Evolutionary conservation across 2,113 vertebrate genomes (phyloP).

Genomic region (Vidua macroura): DNA sequence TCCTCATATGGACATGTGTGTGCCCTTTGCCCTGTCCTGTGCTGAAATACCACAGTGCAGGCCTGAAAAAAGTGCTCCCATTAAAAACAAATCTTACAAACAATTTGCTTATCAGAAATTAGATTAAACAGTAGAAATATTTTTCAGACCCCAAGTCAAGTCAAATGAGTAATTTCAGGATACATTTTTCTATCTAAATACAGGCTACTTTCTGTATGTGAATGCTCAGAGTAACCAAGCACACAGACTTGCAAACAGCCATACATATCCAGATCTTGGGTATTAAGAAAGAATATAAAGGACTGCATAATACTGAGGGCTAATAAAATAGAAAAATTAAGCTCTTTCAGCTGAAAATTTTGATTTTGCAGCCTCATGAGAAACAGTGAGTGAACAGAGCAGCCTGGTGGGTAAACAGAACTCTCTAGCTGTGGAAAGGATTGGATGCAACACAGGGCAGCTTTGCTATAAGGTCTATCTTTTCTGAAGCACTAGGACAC

Average conservation of each 20-base stretch:
- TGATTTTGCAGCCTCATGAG: neutral
- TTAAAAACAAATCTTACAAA: neutral
- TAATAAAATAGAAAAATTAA: neutral
- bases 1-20: neutral
- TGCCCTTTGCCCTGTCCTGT: neutral
- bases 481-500: neutral
- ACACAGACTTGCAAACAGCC: neutral
- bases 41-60: neutral
- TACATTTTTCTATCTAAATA: neutral
- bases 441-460: neutral
- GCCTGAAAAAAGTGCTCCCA: neutral
- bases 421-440: neutral
- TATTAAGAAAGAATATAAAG: neutral
- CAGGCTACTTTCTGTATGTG: neutral
- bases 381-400: neutral
- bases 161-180: neutral
- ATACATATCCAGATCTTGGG: neutral
- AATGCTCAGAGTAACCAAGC: neutral
- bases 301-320: neutral
- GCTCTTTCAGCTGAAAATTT: neutral
- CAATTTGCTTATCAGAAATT: neutral
- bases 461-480: neutral
- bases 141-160: neutral
- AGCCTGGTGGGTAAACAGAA: neutral
- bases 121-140: neutral